phyloP scores from a whole-genome alignment of 2,888 invertebrate species.

The Trypoxylon attenuatum region DNA sequence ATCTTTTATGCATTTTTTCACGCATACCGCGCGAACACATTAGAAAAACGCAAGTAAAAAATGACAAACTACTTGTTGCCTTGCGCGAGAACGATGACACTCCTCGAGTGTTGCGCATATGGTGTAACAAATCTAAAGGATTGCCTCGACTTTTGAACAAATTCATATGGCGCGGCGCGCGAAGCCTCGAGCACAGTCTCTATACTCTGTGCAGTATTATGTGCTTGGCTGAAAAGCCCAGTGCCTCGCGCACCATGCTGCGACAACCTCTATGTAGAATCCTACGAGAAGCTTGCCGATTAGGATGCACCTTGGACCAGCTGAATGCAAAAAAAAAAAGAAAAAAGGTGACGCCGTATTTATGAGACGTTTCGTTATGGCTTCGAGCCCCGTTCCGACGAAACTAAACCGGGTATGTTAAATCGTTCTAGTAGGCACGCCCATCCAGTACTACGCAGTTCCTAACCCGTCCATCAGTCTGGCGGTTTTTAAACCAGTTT shows the following conservation, averaged over 20 bases:
- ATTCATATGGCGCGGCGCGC: background rate
- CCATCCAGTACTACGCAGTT: slow-evolving; percentile 2
- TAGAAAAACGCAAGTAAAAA: background rate
- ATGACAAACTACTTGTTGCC: too few relatives aligned
- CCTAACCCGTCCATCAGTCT: background rate
- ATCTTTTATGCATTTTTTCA: background rate
- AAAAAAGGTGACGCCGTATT: background rate
- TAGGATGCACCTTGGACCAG: background rate
- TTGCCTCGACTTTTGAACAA: background rate
- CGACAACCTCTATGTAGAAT: too few relatives aligned
- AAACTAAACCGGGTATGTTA: slow-evolving; percentile 2
- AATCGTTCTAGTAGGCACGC: slow-evolving; percentile 1
- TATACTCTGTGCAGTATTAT: background rate
- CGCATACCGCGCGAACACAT: background rate
- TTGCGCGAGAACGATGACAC: too few relatives aligned
- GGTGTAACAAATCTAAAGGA: background rate
- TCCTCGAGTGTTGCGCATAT: too few relatives aligned
- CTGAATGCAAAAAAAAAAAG: background rate
- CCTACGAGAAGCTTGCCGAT: background rate
- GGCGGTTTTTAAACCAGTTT: slow-evolving; percentile 23
- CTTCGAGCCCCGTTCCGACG: background rate
- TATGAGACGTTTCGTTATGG: background rate
- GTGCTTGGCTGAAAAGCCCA: too few relatives aligned
- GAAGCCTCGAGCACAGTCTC: too few relatives aligned
- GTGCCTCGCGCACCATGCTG: background rate